Evolutionary conservation across 2,113 vertebrate genomes (phyloP).

Genomic region (Rhipidura dahli): DNA sequence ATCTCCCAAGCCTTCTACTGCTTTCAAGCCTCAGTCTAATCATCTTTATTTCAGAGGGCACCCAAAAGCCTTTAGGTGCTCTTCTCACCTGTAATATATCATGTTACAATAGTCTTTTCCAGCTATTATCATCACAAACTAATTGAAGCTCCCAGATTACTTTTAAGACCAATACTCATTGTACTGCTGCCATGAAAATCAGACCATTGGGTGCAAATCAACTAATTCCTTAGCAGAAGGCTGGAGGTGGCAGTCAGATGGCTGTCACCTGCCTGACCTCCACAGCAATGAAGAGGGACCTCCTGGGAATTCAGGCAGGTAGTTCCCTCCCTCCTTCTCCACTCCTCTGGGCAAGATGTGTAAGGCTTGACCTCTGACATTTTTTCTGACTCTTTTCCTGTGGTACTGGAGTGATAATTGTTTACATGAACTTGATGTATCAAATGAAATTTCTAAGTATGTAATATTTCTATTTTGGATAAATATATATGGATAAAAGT

Average conservation of each 20-base stretch:
- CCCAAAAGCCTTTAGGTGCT: background rate
- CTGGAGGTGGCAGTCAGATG: background rate
- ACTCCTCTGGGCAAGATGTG: background rate
- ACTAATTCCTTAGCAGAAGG: background rate
- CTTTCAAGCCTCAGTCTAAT: background rate
- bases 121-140: background rate
- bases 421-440: background rate
- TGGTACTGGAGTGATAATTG: background rate
- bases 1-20: background rate
- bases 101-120: background rate
- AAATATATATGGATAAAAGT: background rate
- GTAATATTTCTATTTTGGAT: background rate
- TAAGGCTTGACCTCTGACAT: background rate
- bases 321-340: background rate
- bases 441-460: background rate
- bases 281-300: background rate
- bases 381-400: background rate
- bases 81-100: background rate
- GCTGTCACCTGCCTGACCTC: background rate
- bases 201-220: background rate
- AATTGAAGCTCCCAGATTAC: background rate
- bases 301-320: background rate
- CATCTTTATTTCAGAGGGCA: background rate
- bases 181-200: background rate
- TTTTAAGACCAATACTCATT: background rate